Evolutionary conservation across 2,113 vertebrate genomes (phyloP), one percentile per base, ranked within the genome.

Genomic region (Amphilophus citrinellus): DNA sequence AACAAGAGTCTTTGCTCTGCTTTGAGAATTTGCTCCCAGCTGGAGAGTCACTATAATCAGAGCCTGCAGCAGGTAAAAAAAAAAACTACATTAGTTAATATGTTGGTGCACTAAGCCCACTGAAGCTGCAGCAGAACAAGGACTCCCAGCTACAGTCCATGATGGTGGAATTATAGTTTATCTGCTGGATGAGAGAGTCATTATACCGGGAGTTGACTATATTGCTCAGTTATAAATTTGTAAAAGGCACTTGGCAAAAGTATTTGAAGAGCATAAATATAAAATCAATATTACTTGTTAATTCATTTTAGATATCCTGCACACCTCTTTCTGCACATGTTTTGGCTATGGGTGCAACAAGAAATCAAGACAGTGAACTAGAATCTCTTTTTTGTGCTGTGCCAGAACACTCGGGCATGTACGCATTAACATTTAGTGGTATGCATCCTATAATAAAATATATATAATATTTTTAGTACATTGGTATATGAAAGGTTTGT

Each of bases 81-180:
- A 27, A 27, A 42, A 68, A 68, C 42, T 39, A 9, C 37, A 39
- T 39, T 30, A 22, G 15, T 50, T 68, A 9, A 47, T 68, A 27
- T 47, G 27, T 6, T 30, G 2, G 1, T 27, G 65, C 15, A 50
- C 0, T 0, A 20, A 71, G 24, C 42, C 47, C 9, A 68, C 5
- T 1, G 42, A 71, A 50, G 65, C 47, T 71, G 65, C 9, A 0
- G 15, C 22, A 27, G 8, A 47, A 47, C 42, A 30, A 50, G 42
- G 42, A 71, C 66, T 32, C 50, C 42, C 66, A 71, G 24, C 44
- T 50, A 5, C 3, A 20, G 24, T 71, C 10, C 44, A 71, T 6
- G 11, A 0, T 50, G 44, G 44, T 71, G 24, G 10, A 50, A 24
- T 30, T 10, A 22, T 68, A 47, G 47, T 68, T 2, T 10, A 30